A percentile compares a stretch with the other conserved stretches of the same genome.
Conservation (phyloP, 2,113 vertebrate species). For the Macrotus californicus region DNA sequence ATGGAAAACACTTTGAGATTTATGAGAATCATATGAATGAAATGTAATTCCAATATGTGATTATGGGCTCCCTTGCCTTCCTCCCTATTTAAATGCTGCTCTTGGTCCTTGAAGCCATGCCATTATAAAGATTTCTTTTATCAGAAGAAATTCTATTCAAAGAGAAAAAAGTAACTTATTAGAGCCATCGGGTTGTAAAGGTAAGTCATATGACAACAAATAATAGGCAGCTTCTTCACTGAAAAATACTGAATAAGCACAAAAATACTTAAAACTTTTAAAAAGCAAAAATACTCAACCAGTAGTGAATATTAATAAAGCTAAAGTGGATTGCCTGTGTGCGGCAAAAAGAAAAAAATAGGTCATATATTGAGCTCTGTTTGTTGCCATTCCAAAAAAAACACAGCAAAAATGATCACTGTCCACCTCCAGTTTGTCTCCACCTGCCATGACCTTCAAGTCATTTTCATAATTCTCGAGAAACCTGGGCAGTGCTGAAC, state of each 20-base stretch:
- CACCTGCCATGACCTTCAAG: neutral
- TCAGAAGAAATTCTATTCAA: neutral
- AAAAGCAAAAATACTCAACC: neutral
- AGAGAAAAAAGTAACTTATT: neutral
- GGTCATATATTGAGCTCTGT: neutral
- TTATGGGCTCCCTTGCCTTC: neutral
- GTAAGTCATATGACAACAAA: neutral
- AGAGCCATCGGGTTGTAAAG: neutral
- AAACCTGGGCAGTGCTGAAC: neutral
- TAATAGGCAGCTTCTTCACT: neutral
- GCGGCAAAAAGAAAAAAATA: neutral
- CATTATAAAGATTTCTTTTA: neutral
- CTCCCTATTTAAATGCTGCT: neutral
- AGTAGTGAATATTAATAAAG: constrained; percentile 1
- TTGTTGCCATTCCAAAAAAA: constrained; percentile 17
- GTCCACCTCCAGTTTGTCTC: neutral
- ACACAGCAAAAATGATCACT: neutral
- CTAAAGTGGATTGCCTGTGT: neutral
- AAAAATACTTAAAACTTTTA: neutral
- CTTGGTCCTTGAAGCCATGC: neutral
- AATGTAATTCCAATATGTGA: neutral
- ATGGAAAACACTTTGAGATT: neutral
- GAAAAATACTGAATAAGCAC: constrained; percentile 15
- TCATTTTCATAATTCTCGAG: neutral
- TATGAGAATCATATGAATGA: neutral